Conservation (phyloP, 2,113 vertebrate species). For the Lagopus leucura region DNA sequence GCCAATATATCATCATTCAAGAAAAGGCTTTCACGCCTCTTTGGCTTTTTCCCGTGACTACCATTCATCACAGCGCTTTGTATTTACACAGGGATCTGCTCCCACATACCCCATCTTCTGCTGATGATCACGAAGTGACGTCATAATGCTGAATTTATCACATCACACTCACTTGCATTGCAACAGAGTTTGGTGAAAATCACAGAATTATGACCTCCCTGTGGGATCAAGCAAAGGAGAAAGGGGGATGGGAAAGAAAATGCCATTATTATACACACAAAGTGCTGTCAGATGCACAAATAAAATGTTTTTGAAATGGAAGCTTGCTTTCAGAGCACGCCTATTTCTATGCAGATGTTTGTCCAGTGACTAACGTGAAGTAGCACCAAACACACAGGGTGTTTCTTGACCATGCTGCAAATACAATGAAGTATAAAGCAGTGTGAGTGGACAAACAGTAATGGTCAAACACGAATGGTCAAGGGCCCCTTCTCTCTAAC, state of each 20-base stretch:
- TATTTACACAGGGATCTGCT: conserved; percentile 27
- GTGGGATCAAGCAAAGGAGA: conserved; percentile 74
- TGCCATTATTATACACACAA: conserved; percentile 61
- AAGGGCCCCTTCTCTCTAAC: background rate
- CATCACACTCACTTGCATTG: conserved; percentile 75
- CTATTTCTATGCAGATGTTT: background rate
- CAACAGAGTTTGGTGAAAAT: conserved; percentile 74
- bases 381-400: background rate
- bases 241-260: conserved; percentile 67
- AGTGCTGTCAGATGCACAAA: conserved; percentile 51
- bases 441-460: background rate
- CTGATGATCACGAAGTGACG: conserved; percentile 65
- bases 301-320: background rate
- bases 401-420: background rate
- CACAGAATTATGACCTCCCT: conserved; percentile 74
- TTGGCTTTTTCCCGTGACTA: conserved; percentile 11
- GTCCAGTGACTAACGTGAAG: background rate
- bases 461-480: background rate
- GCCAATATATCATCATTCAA: background rate
- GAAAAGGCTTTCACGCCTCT: conserved; percentile 25
- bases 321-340: conserved; percentile 11
- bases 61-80: background rate
- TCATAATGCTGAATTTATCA: conserved; percentile 74
- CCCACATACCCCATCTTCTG: conserved; percentile 71
- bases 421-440: background rate